These are phyloP conservation scores for Dinocampus coccinellae DNA, from an alignment of 2,888 invertebrate genomes.

Conservation along the genomic window DNA sequence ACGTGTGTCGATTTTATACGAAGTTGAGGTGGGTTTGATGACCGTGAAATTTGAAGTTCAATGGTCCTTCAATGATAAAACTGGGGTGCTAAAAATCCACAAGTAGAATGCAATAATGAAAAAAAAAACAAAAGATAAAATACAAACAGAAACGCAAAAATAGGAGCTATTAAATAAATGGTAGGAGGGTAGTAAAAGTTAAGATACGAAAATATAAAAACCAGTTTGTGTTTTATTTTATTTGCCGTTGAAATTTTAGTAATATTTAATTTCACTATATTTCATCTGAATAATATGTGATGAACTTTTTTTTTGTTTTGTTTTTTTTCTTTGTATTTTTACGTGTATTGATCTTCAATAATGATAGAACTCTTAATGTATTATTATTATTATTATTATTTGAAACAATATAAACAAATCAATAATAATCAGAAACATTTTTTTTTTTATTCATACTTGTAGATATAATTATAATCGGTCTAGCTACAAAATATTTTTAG, in stretches of 20 bases:
- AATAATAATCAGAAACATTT: not conserved
- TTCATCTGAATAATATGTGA: not conserved
- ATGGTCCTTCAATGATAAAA: not conserved
- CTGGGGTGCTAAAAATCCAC: constrained; percentile 1
- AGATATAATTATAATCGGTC: not conserved
- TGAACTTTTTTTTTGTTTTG: not conserved
- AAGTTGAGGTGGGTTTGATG: not conserved
- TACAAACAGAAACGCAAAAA: not conserved
- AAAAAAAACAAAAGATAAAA: not conserved
- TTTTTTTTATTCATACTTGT: constrained; percentile 7
- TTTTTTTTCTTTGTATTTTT: not conserved
- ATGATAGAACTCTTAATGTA: not conserved
- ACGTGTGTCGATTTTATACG: too few relatives aligned
- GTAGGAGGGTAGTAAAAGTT: constrained; percentile 6
- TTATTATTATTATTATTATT: not conserved
- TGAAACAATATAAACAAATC: not conserved
- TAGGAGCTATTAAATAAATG: not conserved
- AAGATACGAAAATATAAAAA: constrained; percentile 47
- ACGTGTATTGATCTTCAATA: not conserved
- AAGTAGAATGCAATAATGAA: not conserved
- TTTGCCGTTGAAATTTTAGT: constrained; percentile 53
- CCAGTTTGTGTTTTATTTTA: constrained; percentile 51
- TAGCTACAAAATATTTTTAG: constrained; percentile 41
- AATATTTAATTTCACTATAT: constrained; percentile 50
- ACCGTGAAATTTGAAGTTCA: not conserved